Evolutionary conservation across 2,888 invertebrate genomes (phyloP).

Genomic region (Orthonychiurus folsomi): DNA sequence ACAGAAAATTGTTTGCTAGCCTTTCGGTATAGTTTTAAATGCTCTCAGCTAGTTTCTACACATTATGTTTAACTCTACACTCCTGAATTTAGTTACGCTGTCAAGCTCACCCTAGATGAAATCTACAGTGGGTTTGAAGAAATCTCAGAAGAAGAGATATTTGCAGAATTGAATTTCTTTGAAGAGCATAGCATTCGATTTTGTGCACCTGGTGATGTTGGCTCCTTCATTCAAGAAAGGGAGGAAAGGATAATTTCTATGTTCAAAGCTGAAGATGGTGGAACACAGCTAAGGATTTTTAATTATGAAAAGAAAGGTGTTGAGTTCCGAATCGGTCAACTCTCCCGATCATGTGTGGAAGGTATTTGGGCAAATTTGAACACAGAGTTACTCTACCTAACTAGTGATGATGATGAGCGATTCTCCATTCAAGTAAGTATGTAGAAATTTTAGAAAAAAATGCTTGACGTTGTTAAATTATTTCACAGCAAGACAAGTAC

Average conservation of each 20-base stretch:
- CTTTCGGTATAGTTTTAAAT: not conserved
- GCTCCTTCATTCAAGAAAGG: constrained; percentile 16
- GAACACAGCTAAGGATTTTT: constrained; percentile 25
- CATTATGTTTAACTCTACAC: too few species aligned
- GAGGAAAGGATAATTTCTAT: constrained; percentile 25
- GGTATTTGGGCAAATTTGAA: constrained; percentile 48
- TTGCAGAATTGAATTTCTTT: constrained; percentile 27
- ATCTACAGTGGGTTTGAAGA: constrained; percentile 41
- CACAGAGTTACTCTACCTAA: constrained; percentile 47
- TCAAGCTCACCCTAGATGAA: constrained; percentile 47
- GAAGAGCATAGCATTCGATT: constrained; percentile 31
- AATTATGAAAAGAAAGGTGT: constrained; percentile 31
- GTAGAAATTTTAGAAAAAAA: not conserved
- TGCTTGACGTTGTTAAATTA: too few species aligned
- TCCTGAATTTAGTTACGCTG: constrained; percentile 44
- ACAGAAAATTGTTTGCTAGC: not conserved
- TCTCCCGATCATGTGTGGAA: constrained; percentile 34
- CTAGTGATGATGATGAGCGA: constrained; percentile 49
- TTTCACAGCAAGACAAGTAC: constrained; percentile 36
- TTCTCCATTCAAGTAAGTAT: constrained; percentile 45
- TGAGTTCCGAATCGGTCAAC: constrained; percentile 30
- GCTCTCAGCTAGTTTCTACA: too few species aligned
- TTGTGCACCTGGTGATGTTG: constrained; percentile 30
- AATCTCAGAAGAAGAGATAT: constrained; percentile 29
- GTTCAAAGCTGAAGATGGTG: constrained; percentile 19